Conservation (phyloP, 2,113 vertebrate genomes). For the Eidolon helvum region DNA sequence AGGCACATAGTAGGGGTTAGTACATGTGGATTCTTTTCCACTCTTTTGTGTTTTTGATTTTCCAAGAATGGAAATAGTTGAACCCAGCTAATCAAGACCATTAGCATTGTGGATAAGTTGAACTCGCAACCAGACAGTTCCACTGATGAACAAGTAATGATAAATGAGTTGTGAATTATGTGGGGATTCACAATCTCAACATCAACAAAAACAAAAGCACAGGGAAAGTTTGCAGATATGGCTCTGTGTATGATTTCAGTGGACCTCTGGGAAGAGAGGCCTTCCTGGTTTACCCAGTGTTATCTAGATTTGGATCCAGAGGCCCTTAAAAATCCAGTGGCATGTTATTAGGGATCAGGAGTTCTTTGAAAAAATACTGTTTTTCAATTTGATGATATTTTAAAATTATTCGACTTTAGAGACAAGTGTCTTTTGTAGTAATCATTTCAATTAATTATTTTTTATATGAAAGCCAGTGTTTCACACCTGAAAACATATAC, state of each 20-base stretch:
- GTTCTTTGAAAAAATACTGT: not conserved
- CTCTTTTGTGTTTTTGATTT: not conserved
- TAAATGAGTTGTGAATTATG: not conserved
- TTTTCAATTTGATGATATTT: not conserved
- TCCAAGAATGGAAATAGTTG: not conserved
- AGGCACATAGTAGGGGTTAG: not conserved
- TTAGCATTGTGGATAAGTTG: not conserved
- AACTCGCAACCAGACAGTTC: not conserved
- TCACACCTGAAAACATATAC: not conserved
- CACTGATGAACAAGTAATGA: not conserved
- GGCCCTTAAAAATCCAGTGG: not conserved
- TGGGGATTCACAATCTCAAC: not conserved
- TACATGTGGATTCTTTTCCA: not conserved
- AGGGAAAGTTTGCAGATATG: not conserved
- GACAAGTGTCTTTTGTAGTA: not conserved
- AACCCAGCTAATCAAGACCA: not conserved
- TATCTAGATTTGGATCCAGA: not conserved
- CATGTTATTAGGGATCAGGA: not conserved
- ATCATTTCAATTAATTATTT: not conserved
- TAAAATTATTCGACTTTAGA: not conserved
- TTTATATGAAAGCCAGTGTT: not conserved
- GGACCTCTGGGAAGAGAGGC: not conserved
- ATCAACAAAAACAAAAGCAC: not conserved
- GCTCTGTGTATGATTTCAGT: fast-evolving
- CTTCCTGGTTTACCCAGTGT: not conserved